Percentiles rank a stretch among this genome's conserved stretches.
Conservation (phyloP, 2,888 invertebrate species). For the Physocephala rufipes region DNA sequence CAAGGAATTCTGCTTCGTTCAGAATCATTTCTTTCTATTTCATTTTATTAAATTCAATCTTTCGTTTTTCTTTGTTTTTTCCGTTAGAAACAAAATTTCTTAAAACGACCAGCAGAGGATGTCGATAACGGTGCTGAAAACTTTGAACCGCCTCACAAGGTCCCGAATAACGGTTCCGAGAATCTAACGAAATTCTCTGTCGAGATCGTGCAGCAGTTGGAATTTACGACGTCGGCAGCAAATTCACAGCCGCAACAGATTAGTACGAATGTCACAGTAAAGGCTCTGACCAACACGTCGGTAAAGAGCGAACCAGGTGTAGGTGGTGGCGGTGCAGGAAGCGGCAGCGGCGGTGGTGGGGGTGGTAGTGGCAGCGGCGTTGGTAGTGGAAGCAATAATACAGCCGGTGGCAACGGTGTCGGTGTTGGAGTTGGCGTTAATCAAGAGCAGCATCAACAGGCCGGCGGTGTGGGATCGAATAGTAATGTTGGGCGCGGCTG, state of each 20-base stretch:
- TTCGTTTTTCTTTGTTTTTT: slow-evolving; percentile 34
- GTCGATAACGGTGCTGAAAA: slow-evolving; percentile 67
- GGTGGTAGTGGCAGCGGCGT: slow-evolving; percentile 38
- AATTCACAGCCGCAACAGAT: slow-evolving; percentile 90
- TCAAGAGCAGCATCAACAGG: slow-evolving; percentile 52
- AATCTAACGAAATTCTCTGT: slow-evolving; percentile 83
- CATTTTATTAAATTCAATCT: slow-evolving; percentile 24
- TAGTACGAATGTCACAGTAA: slow-evolving; percentile 91
- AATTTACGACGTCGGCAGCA: slow-evolving; percentile 87
- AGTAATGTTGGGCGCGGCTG: slow-evolving; percentile 53
- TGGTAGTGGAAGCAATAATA: slow-evolving; percentile 40
- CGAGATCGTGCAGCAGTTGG: slow-evolving; percentile 90
- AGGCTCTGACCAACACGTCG: slow-evolving; percentile 76
- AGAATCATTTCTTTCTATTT: slow-evolving; percentile 22
- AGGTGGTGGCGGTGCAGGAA: slow-evolving; percentile 53
- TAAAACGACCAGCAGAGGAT: slow-evolving; percentile 77
- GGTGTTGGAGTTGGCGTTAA: slow-evolving; percentile 39
- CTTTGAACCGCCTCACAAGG: slow-evolving; percentile 79
- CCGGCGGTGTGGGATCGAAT: slow-evolving; percentile 52
- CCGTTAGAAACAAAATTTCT: slow-evolving; percentile 84
- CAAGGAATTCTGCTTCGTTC: neutral
- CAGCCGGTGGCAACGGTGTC: slow-evolving; percentile 39
- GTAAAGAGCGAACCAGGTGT: slow-evolving; percentile 65
- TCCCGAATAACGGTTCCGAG: slow-evolving; percentile 68
- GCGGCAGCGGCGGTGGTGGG: slow-evolving; percentile 43